Conservation (phyloP, 2,888 invertebrate species). For the Pherbina coryleti region DNA sequence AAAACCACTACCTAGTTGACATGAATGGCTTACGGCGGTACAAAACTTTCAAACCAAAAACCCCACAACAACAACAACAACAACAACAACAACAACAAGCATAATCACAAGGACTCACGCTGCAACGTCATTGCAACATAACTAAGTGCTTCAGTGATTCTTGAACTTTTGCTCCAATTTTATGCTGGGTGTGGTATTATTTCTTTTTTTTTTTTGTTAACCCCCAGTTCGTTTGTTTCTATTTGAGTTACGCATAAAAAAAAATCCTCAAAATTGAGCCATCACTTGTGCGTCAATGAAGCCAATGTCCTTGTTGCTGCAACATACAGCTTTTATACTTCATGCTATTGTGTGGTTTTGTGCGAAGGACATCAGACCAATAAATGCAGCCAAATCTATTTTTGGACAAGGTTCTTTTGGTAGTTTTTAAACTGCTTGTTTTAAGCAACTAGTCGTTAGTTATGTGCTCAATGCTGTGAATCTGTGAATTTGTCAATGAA, state of each 20-base stretch:
- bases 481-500: too few relatives aligned
- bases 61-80: not conserved
- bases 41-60: too few relatives aligned
- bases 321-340: not conserved
- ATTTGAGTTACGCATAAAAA: too few relatives aligned
- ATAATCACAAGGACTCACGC: not conserved
- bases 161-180: conserved; percentile 30
- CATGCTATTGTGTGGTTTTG: too few relatives aligned
- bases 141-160: not conserved
- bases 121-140: not conserved
- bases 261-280: not conserved
- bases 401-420: too few relatives aligned
- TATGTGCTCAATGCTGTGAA: too few relatives aligned
- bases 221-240: too few relatives aligned
- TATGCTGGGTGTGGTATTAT: not conserved
- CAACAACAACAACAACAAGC: not conserved
- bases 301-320: not conserved
- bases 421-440: too few relatives aligned
- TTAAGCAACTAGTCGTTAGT: too few relatives aligned
- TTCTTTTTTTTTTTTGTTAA: too few relatives aligned
- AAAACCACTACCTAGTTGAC: not conserved
- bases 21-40: not conserved
- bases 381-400: not conserved
- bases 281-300: conserved; percentile 1
- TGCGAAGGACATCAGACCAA: too few relatives aligned